Conservation (phyloP, 2,888 invertebrate species). For the Pandemis cinnamomeana region DNA sequence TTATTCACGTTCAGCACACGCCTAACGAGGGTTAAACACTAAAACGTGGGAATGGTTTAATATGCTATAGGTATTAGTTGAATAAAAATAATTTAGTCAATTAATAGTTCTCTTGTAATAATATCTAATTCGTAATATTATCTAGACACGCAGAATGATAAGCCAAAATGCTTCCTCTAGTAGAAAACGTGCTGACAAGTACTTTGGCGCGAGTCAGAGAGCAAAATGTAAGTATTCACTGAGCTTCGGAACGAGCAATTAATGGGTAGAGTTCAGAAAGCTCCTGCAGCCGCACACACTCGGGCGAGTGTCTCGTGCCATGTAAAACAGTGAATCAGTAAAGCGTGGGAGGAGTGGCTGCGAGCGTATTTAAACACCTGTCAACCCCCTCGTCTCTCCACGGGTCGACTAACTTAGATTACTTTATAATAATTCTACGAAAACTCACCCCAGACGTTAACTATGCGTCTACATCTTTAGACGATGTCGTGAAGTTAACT, state of each 20-base stretch:
- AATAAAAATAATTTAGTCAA: background rate
- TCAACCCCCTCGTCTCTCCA: conserved; percentile 69
- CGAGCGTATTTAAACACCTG: conserved; percentile 78
- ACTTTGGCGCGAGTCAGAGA: conserved; percentile 19
- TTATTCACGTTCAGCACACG: background rate
- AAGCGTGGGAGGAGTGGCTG: conserved; percentile 57
- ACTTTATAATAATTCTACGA: conserved; percentile 78
- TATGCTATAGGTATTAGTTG: background rate
- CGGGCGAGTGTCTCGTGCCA: conserved; percentile 58
- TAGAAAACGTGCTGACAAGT: conserved; percentile 37
- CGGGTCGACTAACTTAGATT: conserved; percentile 79
- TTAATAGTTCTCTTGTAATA: background rate
- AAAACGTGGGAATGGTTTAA: background rate
- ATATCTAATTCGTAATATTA: background rate
- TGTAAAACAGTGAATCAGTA: conserved; percentile 64
- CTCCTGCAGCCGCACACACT: conserved; percentile 60
- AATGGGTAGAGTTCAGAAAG: conserved; percentile 61
- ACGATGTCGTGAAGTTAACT: conserved; percentile 69
- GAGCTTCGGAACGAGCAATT: conserved; percentile 53
- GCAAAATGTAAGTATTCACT: conserved; percentile 40
- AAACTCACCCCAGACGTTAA: conserved; percentile 72
- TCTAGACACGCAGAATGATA: background rate
- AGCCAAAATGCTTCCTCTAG: background rate
- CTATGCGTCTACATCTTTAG: conserved; percentile 64
- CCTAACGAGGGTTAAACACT: conserved; percentile 1